Percentiles rank a stretch among this genome's conserved stretches.
These are phyloP conservation scores for Polyodon spathula DNA, from an alignment of 2,113 vertebrate genomes.

Conservation along the genomic window DNA sequence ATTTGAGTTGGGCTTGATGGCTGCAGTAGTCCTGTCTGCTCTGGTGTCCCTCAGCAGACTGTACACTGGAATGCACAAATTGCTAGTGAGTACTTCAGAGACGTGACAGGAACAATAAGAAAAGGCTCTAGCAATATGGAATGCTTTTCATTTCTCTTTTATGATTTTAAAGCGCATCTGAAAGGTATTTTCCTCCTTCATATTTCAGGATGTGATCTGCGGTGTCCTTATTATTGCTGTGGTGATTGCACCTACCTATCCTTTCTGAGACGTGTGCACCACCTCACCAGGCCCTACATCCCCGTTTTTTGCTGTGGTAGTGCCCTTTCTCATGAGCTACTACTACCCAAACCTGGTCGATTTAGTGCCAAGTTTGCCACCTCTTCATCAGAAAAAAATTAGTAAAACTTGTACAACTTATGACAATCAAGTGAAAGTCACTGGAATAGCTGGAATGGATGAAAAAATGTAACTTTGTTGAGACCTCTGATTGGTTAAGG, in stretches of 20 bases:
- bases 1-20: conserved; percentile 62
- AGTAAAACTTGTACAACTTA: too few relatives aligned
- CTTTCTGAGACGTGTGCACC: conserved; percentile 65
- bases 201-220: conserved; percentile 79
- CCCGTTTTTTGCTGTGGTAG: conserved; percentile 51
- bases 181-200: conserved; percentile 18
- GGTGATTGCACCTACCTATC: conserved; percentile 62
- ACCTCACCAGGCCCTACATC: conserved; percentile 64
- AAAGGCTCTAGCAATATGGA: too few relatives aligned
- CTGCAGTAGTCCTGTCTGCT: conserved; percentile 62
- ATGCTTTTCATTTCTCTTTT: too few relatives aligned
- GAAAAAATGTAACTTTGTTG: too few relatives aligned
- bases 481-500: too few relatives aligned
- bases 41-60: conserved; percentile 88
- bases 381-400: too few relatives aligned
- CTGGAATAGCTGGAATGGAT: too few relatives aligned
- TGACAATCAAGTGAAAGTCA: too few relatives aligned
- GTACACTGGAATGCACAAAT: conserved; percentile 92
- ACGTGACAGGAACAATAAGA: background rate
- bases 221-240: conserved; percentile 61
- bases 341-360: conserved; percentile 70
- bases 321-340: conserved; percentile 73
- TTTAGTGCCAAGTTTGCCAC: too few relatives aligned
- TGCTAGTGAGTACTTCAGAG: conserved; percentile 70
- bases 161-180: too few relatives aligned